Evolutionary conservation across 2,888 invertebrate genomes (phyloP).

Genomic region (Polietes domitor): DNA sequence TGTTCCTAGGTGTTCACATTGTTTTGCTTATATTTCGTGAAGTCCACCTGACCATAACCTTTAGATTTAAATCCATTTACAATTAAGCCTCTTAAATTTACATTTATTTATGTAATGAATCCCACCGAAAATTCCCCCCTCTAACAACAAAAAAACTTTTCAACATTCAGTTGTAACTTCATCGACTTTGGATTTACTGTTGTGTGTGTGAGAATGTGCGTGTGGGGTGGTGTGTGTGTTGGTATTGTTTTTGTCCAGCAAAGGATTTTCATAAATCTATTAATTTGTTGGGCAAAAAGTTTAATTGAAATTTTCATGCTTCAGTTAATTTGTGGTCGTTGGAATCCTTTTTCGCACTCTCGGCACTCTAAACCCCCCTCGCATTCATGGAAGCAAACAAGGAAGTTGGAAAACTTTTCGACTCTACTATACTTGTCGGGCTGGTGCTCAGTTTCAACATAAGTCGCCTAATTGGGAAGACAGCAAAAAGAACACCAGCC

Average conservation of each 20-base stretch:
- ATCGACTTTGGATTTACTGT: conserved; percentile 11
- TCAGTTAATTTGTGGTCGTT: conserved; percentile 64
- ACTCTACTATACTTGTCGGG: background rate
- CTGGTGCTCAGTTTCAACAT: conserved; percentile 21
- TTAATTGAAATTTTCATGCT: conserved; percentile 69
- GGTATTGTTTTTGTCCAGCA: conserved; percentile 44
- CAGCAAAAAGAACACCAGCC: conserved; percentile 12
- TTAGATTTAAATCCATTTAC: too few relatives aligned
- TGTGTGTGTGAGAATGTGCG: background rate
- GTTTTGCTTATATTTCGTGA: too few relatives aligned
- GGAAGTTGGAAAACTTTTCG: background rate
- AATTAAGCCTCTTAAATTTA: too few relatives aligned
- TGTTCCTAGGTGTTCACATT: too few relatives aligned
- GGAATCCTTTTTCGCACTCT: conserved; percentile 11
- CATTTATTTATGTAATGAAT: too few relatives aligned
- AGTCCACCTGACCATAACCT: too few relatives aligned
- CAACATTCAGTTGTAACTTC: background rate
- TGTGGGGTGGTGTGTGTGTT: too few relatives aligned
- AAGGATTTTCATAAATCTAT: conserved; percentile 65
- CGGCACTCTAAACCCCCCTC: background rate
- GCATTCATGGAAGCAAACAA: background rate
- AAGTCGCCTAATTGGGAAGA: conserved; percentile 45
- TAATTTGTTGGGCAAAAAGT: conserved; percentile 67
- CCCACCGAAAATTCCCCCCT: background rate
- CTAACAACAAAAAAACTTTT: background rate